Conservation (phyloP, 2,797 vertebrate genomes). For the Morus bassanus region DNA sequence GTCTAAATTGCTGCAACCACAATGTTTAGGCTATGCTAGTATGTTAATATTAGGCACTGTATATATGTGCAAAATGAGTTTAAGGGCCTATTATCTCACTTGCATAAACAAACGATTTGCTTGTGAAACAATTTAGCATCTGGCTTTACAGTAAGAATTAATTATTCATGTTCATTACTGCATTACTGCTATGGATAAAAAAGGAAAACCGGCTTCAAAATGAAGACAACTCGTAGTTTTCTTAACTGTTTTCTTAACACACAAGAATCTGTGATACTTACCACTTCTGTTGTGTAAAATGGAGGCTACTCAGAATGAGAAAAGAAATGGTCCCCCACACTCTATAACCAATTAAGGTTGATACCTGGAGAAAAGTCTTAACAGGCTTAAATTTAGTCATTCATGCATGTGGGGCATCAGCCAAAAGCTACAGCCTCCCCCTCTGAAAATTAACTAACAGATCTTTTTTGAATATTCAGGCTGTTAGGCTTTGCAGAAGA, state of each 20-base stretch:
- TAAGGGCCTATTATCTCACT: background rate
- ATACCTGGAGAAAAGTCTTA: background rate
- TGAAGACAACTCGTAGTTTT: background rate
- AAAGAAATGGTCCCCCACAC: background rate
- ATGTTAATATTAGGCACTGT: background rate
- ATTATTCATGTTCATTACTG: conserved; percentile 3
- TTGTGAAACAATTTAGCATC: background rate
- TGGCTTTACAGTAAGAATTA: background rate
- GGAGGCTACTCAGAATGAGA: background rate
- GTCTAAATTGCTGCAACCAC: background rate
- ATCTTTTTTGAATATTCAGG: background rate
- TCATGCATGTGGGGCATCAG: background rate
- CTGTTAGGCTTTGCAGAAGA: background rate
- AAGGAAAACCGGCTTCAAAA: conserved; percentile 15
- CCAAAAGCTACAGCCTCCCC: background rate
- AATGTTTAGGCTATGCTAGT: background rate
- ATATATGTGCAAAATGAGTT: background rate
- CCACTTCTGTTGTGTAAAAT: background rate
- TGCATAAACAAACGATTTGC: background rate
- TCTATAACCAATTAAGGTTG: background rate
- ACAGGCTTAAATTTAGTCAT: background rate
- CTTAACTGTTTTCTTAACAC: background rate
- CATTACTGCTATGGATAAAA: background rate
- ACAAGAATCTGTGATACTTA: background rate
- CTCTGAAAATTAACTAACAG: background rate